A percentile compares a stretch with the other conserved stretches of the same genome.
These are phyloP conservation scores for Catharus bicknelli DNA, from an alignment of 2,113 vertebrate species.

Conservation along the genomic window DNA sequence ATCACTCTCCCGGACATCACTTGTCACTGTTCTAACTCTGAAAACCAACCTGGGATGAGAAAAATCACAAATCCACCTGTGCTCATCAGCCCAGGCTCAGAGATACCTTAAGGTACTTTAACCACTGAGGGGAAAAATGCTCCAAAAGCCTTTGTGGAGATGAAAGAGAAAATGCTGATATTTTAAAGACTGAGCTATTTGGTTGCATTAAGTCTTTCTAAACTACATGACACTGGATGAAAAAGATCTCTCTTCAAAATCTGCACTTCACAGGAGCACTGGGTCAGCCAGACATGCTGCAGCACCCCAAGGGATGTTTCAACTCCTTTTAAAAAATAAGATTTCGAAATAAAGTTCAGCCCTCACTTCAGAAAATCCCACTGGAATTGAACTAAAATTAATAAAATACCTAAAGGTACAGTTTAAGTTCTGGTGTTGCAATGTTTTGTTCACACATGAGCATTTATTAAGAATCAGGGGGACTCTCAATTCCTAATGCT, in stretches of 20 bases:
- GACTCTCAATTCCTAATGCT: neutral
- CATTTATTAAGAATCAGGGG: neutral
- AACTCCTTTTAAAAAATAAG: neutral
- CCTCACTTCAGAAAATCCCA: neutral
- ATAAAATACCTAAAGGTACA: neutral
- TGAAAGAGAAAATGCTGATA: neutral
- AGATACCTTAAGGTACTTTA: neutral
- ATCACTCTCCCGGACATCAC: neutral
- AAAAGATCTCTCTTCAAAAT: neutral
- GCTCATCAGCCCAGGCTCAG: neutral
- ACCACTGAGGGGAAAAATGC: neutral
- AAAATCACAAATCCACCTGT: constrained; percentile 37
- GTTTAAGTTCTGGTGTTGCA: neutral
- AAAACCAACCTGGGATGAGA: constrained; percentile 36
- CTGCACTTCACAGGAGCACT: neutral
- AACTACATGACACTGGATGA: fast-evolving
- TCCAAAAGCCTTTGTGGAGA: neutral
- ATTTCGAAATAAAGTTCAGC: neutral
- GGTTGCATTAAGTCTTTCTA: neutral
- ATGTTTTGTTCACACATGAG: neutral
- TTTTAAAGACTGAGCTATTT: neutral
- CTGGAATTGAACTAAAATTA: neutral
- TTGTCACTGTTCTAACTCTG: constrained; percentile 17
- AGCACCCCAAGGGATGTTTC: neutral
- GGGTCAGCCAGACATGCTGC: neutral